phyloP scores from a whole-genome alignment of 2,797 vertebrate species.

The Enteromius fasciolatus region DNA sequence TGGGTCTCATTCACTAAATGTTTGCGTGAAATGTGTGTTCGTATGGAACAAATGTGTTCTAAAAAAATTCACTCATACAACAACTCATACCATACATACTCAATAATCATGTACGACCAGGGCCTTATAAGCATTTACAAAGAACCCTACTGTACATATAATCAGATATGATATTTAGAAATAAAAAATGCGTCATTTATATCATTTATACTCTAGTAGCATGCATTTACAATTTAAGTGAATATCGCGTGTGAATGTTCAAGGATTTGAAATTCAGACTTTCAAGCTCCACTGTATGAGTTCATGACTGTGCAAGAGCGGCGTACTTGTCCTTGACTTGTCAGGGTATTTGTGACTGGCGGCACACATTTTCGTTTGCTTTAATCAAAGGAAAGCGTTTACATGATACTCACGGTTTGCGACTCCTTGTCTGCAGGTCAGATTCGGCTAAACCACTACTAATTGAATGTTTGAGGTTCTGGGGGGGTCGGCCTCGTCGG shows the following conservation, averaged over 20 bases:
- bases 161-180: too few species aligned
- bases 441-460: slow-evolving; percentile 3
- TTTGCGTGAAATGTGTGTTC: too few species aligned
- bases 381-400: slow-evolving; percentile 30
- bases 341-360: slow-evolving; percentile 3
- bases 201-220: neutral
- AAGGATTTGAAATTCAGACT: neutral
- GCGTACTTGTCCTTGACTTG: slow-evolving; percentile 13
- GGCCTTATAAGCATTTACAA: too few species aligned
- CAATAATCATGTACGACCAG: too few species aligned
- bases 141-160: too few species aligned
- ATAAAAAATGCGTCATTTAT: too few species aligned
- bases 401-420: slow-evolving; percentile 25
- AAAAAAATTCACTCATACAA: too few species aligned
- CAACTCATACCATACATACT: too few species aligned
- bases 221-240: neutral
- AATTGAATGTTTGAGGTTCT: slow-evolving; percentile 20
- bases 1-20: too few species aligned
- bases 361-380: slow-evolving; percentile 15
- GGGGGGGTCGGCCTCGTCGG: neutral
- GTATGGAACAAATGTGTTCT: too few species aligned
- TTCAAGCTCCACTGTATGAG: neutral
- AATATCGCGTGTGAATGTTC: neutral
- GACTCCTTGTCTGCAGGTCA: slow-evolving; percentile 16
- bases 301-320: neutral